These are phyloP conservation scores for Lasioglossum morio DNA, from an alignment of 2,888 invertebrate species.

Conservation along the genomic window DNA sequence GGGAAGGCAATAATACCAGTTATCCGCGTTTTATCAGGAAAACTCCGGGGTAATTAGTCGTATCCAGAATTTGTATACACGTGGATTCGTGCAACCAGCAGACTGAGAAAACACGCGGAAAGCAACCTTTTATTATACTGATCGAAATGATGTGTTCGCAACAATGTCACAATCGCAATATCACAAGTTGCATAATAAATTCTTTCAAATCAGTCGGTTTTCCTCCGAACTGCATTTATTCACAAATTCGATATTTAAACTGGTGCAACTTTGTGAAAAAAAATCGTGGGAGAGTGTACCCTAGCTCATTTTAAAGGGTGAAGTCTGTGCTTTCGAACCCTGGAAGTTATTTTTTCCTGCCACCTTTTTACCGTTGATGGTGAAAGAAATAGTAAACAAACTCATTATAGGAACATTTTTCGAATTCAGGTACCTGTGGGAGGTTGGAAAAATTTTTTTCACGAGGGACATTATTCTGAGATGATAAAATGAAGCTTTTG, in stretches of 20 bases:
- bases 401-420: not conserved
- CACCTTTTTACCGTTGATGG: accelerated
- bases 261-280: not conserved
- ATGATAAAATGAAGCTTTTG: not conserved
- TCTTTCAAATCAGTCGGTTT: not conserved
- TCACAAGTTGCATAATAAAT: not conserved
- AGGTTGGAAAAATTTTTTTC: not conserved
- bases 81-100: not conserved
- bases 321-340: accelerated
- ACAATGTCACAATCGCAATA: not conserved
- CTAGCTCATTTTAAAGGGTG: not conserved
- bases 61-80: not conserved
- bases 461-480: too few species aligned
- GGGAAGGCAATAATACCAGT: not conserved
- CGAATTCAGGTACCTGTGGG: accelerated
- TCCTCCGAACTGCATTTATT: not conserved
- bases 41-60: not conserved
- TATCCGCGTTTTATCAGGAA: conserved; percentile 2
- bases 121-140: not conserved
- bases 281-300: not conserved
- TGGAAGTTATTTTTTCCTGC: not conserved
- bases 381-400: not conserved
- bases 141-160: not conserved
- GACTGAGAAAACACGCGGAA: not conserved
- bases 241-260: not conserved